Base-by-base conservation (phyloP, 2,888 invertebrate genomes). In the Luperina nickerlii region DNA sequence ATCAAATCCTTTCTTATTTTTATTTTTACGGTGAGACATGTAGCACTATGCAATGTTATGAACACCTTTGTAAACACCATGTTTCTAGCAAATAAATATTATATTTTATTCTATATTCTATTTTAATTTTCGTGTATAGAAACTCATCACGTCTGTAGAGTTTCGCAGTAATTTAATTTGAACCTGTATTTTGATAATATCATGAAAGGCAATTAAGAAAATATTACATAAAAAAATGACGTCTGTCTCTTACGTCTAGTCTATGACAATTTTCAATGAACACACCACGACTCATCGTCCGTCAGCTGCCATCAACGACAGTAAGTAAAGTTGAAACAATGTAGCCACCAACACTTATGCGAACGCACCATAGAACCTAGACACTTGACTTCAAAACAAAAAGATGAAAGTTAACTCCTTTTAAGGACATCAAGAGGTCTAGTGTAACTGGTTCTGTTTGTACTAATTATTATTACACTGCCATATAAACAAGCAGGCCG, bases 261-360 rank as follows among this genome's bases (percentile, higher is more conserved):
- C 89, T 88, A 76, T 90, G 89, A 45, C 69, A 73, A 48, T 71
- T 87, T 86, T 81, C 84, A 86, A 89, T 88, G 87, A 81, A 83
- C 79, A 73, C 63, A 81, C 78, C 76, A 81, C 80, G 86, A 77
- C 81, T 79, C 86, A 88, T 87, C 88, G 88, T 88, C 76, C 87
- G 84, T 93, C 93, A 94, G 91, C 93, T 93, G 93, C 91, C 90
- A 87, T 89, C 89, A 90, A 90, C 88, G 90, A 90, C 90, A 88
- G 83, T 88, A 89, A 89, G 90, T 90, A 89, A 89, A 15, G 89
- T 87, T 78, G 76, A 84, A 88, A 91, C 91, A 91, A 90, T 90
- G 90, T 92, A 88, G 85, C 79, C 82, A 78, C 65, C 74, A 73
- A 75, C 75, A 87, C 87, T 88, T 81, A 90, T 45, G 15, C 32